Evolutionary conservation across 2,113 vertebrate species (phyloP), one percentile per base, ranked within the genome.

Genomic region (Lophotis ruficrista): DNA sequence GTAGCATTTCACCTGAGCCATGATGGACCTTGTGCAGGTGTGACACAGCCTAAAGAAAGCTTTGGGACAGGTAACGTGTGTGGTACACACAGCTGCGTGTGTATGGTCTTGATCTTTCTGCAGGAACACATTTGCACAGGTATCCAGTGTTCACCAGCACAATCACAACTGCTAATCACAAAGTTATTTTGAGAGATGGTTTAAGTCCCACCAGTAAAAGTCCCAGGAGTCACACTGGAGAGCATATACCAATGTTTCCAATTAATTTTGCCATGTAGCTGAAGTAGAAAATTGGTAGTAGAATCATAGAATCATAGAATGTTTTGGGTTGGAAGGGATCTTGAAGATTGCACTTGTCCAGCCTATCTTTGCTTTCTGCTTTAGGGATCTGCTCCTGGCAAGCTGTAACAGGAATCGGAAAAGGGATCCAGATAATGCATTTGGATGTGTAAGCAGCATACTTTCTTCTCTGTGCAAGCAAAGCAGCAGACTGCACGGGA

Each of bases 11-110:
- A 22, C 16, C 47, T 51, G 27, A 71, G 30, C 1, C 2, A 33
- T 54, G 27, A 6, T 18, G 21, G 38, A 56, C 16, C 5, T 51
- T 68, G 38, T 58, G 38, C 35, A 24, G 7, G 10, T 69, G 33
- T 58, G 68, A 23, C 33, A 23, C 6, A 71, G 38, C 6, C 30
- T 38, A 65, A 69, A 20, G 15, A 83, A 60, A 58, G 24, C 31
- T 48, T n/a, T 57, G 24, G 16, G 65, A 20, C 13, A 38, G 25
- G 20, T 50, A 37, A 65, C 0, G 0, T 1, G 3, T 20, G 43
- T 24, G 37, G 16, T 12, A 35, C 38, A 62, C 41, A 33, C 7
- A 65, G 41, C n/a, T 57, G 11, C 1, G 0, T n/a, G 22, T 15
- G 27, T 62, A 24, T 27, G 6, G 9, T 45, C 51, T 45, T 56